Evolutionary conservation across 1,140 invertebrate species (phyloP), one percentile per base, ranked within the genome.

Genomic region (Anagrus nilaparvatae): DNA sequence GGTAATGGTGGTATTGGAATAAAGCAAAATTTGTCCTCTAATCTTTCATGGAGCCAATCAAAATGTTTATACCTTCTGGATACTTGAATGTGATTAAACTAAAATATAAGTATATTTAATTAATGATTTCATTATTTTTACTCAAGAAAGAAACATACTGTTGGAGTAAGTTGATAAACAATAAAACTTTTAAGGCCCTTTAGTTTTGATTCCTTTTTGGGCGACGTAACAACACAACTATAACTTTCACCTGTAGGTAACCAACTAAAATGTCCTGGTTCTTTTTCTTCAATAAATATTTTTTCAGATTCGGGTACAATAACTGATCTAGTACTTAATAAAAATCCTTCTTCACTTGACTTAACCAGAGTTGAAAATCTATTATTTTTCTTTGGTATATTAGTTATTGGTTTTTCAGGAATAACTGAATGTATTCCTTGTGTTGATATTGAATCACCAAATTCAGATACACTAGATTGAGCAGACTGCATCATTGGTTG

Each of bases 121-220:
- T 10, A 53, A 24, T 16, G 32, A 36, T 35, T 29, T 36, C n/a
- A 16, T 23, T n/a, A n/a, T n/a, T n/a, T n/a, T n/a, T n/a, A n/a
- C n/a, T n/a, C n/a, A n/a, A n/a, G n/a, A n/a, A n/a, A n/a, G n/a
- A 30, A 28, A 69, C 71, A 70, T 69, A 82, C 79, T 43, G 89
- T 92, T 16, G 92, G 92, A 46, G 90, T 96, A 37, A 98, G 61
- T 57, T 93, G 87, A 70, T 98, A 98, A 39, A 91, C 91, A 52
- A 97, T 97, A 57, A 87, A 98, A 59, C 87, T 95, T 67, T 98
- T 97, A 42, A 98, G 77, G 17, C 95, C 94, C 61, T 96, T 96
- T 46, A 97, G 78, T 70, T 98, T 98, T 0, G 87, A 82, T 68
- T 96, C 92, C 57, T 97, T 97, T 58, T 97, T 96, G 2, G 93